Conservation (phyloP, 2,113 vertebrate genomes). For the Gopherus evgoodei region DNA sequence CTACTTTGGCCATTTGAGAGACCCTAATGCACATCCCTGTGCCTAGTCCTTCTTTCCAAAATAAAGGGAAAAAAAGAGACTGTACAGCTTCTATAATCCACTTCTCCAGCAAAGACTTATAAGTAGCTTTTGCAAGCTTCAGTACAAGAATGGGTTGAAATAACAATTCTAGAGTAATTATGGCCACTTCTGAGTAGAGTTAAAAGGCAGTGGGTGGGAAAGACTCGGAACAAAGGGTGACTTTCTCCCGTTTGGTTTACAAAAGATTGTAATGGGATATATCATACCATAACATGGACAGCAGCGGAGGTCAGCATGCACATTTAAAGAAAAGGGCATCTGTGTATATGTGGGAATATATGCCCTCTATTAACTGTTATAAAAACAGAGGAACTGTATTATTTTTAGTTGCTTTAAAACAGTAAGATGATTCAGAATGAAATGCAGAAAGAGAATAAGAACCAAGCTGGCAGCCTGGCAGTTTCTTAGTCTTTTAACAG, state of each 20-base stretch:
- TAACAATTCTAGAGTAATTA: neutral
- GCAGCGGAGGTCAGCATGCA: neutral
- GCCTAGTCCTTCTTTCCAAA: constrained; percentile 2
- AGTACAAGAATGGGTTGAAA: neutral
- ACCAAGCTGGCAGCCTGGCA: neutral
- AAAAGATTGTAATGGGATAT: neutral
- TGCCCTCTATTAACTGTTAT: neutral
- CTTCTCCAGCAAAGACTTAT: neutral
- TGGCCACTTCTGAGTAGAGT: too few species aligned
- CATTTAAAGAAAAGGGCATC: constrained; percentile 26
- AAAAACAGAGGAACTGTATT: neutral
- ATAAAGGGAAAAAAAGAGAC: neutral
- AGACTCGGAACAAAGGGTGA: neutral
- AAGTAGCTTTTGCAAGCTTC: neutral
- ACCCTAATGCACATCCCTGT: neutral
- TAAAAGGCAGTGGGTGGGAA: neutral
- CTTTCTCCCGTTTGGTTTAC: neutral
- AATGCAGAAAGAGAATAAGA: constrained; percentile 3
- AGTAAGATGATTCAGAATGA: constrained; percentile 28
- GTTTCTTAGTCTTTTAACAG: constrained; percentile 35
- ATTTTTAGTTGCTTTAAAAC: constrained; percentile 29
- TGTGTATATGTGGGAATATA: neutral
- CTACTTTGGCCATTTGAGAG: constrained; percentile 37
- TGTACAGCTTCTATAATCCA: neutral
- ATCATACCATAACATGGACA: neutral